Evolutionary conservation across 1,140 invertebrate genomes (phyloP).

Genomic region (Lasioglossum albipes): DNA sequence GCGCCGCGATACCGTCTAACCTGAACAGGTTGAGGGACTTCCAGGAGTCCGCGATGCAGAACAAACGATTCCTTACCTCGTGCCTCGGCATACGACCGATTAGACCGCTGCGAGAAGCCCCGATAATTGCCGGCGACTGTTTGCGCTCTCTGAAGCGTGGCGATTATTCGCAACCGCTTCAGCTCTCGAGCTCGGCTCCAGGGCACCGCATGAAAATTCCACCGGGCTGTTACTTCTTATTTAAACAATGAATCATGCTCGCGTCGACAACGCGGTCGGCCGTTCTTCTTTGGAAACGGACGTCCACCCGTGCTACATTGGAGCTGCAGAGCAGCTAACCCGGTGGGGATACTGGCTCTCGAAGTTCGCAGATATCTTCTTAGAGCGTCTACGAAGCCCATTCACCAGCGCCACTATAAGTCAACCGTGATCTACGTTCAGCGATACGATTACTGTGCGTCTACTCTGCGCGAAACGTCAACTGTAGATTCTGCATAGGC

Average conservation of each 20-base stretch:
- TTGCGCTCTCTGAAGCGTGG: conserved; percentile 24
- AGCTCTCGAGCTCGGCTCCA: background rate
- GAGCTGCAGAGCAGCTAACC: no score
- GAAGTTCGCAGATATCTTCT: no score
- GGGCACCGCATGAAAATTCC: conserved; percentile 31
- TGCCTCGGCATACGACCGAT: conserved; percentile 57
- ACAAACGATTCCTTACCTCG: conserved; percentile 63
- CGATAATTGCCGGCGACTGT: conserved; percentile 53
- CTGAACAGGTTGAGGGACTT: conserved; percentile 59
- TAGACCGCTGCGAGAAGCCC: conserved; percentile 48
- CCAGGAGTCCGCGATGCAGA: conserved; percentile 65
- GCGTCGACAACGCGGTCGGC: background rate
- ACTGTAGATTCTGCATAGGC: no score
- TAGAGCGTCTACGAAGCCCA: no score
- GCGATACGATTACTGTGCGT: no score
- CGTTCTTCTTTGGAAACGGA: background rate
- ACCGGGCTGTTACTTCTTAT: conserved; percentile 10
- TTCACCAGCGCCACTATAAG: no score
- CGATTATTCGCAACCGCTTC: conserved; percentile 24
- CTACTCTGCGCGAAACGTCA: no score
- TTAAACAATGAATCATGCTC: conserved; percentile 28
- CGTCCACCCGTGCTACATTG: background rate
- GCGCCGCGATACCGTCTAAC: conserved; percentile 69
- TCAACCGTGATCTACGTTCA: no score
- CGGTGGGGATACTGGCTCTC: no score